Evolutionary conservation across 2,888 invertebrate species (phyloP).

Genomic region (Rhamphomyia laevipes): DNA sequence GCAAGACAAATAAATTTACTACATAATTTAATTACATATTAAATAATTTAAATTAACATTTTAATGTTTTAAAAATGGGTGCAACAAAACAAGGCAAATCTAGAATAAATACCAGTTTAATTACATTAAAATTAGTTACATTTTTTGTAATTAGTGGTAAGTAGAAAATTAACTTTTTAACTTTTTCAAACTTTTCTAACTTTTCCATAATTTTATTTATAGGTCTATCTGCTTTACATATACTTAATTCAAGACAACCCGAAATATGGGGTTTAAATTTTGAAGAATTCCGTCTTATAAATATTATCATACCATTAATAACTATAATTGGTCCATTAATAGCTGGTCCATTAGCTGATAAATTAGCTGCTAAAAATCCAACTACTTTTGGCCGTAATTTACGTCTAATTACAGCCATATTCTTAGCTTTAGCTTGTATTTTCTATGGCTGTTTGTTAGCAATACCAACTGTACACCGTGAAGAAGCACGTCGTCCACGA

Average conservation of each 20-base stretch:
- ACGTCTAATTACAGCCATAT: slow-evolving; percentile 54
- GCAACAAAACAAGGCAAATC: slow-evolving; percentile 29
- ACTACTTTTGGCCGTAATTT: slow-evolving; percentile 48
- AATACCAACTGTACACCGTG: slow-evolving; percentile 53
- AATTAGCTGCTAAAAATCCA: slow-evolving; percentile 32
- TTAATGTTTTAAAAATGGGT: slow-evolving; percentile 23
- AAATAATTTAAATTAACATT: background rate
- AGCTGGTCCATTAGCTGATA: slow-evolving; percentile 66
- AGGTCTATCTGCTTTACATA: slow-evolving; percentile 74
- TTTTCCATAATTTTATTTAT: slow-evolving; percentile 12
- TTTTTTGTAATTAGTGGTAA: slow-evolving; percentile 71
- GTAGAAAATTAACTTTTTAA: slow-evolving; percentile 9
- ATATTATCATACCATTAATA: slow-evolving; percentile 65
- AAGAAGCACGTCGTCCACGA: slow-evolving; percentile 43
- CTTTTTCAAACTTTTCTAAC: background rate
- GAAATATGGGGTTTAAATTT: slow-evolving; percentile 49
- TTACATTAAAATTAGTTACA: slow-evolving; percentile 66
- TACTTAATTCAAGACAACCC: slow-evolving; percentile 60
- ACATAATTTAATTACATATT: background rate
- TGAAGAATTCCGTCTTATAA: slow-evolving; percentile 64
- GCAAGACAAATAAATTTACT: too few species aligned
- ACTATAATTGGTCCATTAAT: slow-evolving; percentile 68
- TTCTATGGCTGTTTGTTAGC: slow-evolving; percentile 55
- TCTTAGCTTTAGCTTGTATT: slow-evolving; percentile 53
- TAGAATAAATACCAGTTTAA: slow-evolving; percentile 54